phyloP scores from a whole-genome alignment of 64 coral and sea anemone species.

The Montipora capricornis region DNA sequence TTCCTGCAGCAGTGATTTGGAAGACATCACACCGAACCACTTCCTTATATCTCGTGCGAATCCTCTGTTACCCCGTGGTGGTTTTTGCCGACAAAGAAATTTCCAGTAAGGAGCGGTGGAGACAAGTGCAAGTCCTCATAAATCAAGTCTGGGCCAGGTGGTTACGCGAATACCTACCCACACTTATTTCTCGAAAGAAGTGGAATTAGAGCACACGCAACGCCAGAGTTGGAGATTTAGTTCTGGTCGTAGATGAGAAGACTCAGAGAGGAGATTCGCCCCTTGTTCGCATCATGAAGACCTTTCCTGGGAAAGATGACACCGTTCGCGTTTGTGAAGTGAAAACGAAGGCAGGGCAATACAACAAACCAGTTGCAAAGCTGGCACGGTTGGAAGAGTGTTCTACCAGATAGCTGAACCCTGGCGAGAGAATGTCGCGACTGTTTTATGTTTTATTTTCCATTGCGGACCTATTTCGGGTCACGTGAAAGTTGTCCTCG shows the following conservation, averaged over 20 bases:
- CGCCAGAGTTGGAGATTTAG: background rate
- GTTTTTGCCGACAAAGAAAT: conserved; percentile 26
- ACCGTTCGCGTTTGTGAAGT: background rate
- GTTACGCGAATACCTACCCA: conserved; percentile 21
- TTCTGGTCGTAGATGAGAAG: background rate
- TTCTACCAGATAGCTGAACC: background rate
- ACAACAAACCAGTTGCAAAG: background rate
- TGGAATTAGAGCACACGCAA: background rate
- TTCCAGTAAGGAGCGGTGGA: conserved; percentile 7
- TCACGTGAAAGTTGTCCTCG: background rate
- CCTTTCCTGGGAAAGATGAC: conserved; percentile 16
- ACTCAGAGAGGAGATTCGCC: conserved; percentile 38
- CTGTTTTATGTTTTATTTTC: background rate
- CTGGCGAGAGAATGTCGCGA: background rate
- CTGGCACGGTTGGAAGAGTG: conserved; percentile 19
- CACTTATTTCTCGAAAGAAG: background rate
- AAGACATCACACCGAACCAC: conserved; percentile 41
- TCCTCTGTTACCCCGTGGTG: background rate
- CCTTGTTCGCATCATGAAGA: too few relatives aligned
- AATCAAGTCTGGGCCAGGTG: conserved; percentile 18
- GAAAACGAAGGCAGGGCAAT: background rate
- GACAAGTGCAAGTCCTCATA: conserved; percentile 14
- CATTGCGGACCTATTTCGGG: background rate
- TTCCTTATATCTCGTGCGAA: conserved; percentile 15
- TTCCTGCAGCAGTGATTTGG: background rate